phyloP scores from a whole-genome alignment of 1,140 invertebrate species.

The Drosophila trapezifrons region DNA sequence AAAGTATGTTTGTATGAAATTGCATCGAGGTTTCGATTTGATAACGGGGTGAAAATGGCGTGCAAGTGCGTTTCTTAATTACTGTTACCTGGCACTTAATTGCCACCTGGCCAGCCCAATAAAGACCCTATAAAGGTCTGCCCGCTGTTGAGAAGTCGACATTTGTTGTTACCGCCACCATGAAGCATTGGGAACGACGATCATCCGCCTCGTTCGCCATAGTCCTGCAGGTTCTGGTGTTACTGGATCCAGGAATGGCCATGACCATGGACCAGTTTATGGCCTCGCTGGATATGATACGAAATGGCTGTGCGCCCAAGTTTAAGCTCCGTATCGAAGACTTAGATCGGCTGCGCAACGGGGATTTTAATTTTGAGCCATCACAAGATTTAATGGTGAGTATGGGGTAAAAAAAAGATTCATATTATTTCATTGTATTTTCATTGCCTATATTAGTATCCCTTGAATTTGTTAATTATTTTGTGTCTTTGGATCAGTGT shows the following conservation, averaged over 20 bases:
- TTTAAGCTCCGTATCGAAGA: conserved; percentile 62
- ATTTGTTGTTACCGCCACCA: conserved; percentile 17
- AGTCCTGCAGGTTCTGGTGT: conserved; percentile 25
- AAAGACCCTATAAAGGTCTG: conserved; percentile 37
- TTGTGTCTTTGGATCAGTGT: conserved; percentile 48
- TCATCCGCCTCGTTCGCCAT: conserved; percentile 19
- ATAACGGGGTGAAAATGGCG: conserved; percentile 27
- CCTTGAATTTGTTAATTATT: too few species aligned
- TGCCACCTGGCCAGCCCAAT: conserved; percentile 4
- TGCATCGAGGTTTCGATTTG: not conserved
- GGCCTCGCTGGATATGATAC: conserved; percentile 76
- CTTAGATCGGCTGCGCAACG: conserved; percentile 61
- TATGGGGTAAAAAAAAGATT: too few species aligned
- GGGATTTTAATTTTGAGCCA: conserved; percentile 61
- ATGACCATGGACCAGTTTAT: conserved; percentile 78
- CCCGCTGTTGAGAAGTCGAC: not conserved
- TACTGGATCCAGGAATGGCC: conserved; percentile 14
- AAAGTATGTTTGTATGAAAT: not conserved
- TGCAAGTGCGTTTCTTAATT: conserved; percentile 39
- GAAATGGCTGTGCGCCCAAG: conserved; percentile 68
- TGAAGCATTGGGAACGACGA: conserved; percentile 18
- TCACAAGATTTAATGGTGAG: conserved; percentile 61
- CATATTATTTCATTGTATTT: not conserved
- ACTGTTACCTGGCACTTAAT: conserved; percentile 32
- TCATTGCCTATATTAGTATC: too few species aligned